phyloP scores from a whole-genome alignment of 2,797 vertebrate genomes.

The Dallia pectoralis region DNA sequence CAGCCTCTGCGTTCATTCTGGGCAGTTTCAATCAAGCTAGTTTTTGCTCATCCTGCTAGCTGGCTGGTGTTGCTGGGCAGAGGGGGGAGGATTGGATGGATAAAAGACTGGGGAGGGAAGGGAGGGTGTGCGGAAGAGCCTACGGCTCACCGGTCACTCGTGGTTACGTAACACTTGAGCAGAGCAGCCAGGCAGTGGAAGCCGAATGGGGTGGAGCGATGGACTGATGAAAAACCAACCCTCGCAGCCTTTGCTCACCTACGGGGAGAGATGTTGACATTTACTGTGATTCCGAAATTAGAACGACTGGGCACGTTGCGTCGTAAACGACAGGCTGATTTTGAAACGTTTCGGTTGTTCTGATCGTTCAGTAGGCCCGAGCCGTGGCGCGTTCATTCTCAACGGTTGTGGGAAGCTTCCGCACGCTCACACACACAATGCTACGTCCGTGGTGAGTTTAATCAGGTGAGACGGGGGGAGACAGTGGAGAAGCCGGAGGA shows the following conservation, averaged over 20 bases:
- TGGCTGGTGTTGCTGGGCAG: constrained; percentile 46
- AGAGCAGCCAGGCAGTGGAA: constrained; percentile 51
- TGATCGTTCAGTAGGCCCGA: neutral
- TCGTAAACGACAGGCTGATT: neutral
- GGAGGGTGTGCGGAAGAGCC: constrained; percentile 71
- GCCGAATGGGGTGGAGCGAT: constrained; percentile 9
- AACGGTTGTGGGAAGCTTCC: too few relatives aligned
- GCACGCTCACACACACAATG: constrained; percentile 20
- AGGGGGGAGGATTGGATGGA: constrained; percentile 45
- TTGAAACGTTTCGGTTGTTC: constrained; percentile 7
- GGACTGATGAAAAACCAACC: constrained; percentile 21
- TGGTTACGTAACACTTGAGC: constrained; percentile 70
- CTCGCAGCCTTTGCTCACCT: constrained; percentile 28
- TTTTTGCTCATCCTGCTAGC: constrained; percentile 33
- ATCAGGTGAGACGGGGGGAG: constrained; percentile 52
- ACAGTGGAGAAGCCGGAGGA: neutral
- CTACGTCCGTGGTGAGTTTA: constrained; percentile 42
- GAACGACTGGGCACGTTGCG: constrained; percentile 16
- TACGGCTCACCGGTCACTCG: constrained; percentile 66
- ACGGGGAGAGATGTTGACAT: constrained; percentile 38
- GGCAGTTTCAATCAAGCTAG: constrained; percentile 13
- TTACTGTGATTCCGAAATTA: constrained; percentile 35
- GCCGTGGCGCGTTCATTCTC: neutral
- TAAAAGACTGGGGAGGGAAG: constrained; percentile 47
- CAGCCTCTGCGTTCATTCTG: neutral